Evolutionary conservation across 2,888 invertebrate genomes (phyloP).

Genomic region (Cenopis cana): DNA sequence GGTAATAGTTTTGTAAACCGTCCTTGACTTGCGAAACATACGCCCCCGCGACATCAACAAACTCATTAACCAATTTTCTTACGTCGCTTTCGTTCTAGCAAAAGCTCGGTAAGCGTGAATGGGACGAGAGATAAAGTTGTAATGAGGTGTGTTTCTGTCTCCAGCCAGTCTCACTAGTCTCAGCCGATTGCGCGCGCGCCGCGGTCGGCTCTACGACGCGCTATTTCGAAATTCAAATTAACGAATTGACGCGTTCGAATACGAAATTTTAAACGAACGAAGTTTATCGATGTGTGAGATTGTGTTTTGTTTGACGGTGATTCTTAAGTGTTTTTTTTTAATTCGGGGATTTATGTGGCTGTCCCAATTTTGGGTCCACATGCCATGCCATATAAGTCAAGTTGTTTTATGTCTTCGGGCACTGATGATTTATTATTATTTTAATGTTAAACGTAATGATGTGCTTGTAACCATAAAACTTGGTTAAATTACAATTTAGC

Average conservation of each 20-base stretch:
- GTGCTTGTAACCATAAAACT: constrained; percentile 39
- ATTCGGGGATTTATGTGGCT: constrained; percentile 37
- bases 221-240: constrained; percentile 61
- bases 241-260: constrained; percentile 65
- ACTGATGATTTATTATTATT: constrained; percentile 40
- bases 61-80: constrained; percentile 57
- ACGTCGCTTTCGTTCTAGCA: constrained; percentile 58
- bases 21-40: constrained; percentile 78
- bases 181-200: constrained; percentile 75
- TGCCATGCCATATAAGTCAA: constrained; percentile 41
- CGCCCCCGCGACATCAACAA: constrained; percentile 62
- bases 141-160: constrained; percentile 69
- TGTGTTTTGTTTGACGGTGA: constrained; percentile 59
- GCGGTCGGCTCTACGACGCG: constrained; percentile 62
- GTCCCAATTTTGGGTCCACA: constrained; percentile 36
- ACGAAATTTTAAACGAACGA: constrained; percentile 61
- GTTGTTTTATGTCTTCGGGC: constrained; percentile 41
- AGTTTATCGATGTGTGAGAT: constrained; percentile 72
- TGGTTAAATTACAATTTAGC: constrained; percentile 18
- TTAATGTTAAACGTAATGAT: constrained; percentile 36
- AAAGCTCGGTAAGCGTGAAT: constrained; percentile 57
- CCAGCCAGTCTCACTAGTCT: constrained; percentile 82
- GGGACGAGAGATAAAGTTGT: constrained; percentile 62
- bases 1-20: constrained; percentile 69
- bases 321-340: constrained; percentile 51